Evolutionary conservation across 2,113 vertebrate species (phyloP), one percentile per base, ranked within the genome.

Genomic region (Podocnemis expansa): DNA sequence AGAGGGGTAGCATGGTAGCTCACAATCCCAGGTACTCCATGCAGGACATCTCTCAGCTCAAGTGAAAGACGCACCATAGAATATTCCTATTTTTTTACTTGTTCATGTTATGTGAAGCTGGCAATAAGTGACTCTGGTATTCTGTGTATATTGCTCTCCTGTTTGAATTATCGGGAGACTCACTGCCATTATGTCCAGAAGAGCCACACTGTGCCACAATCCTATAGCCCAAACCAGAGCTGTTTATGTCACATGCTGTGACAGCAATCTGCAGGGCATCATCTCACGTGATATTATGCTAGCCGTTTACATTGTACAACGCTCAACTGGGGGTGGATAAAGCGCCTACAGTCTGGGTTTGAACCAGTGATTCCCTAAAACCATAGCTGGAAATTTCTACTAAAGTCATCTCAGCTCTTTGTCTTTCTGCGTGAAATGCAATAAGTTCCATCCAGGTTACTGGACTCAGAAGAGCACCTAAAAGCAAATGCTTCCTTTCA

Each of bases 391-490:
- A 91, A 92, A n/a, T 19, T 38, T n/a, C 31, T 93, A 56, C 91
- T 91, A 82, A n/a, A 94, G 95, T 96, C 94, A 95, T 80, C 78
- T 90, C 73, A 73, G 89, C 83, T 94, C 89, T 80, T 55, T 60
- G 82, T 58, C 85, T 79, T 31, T 93, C 73, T 85, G 81, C 93
- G 88, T 45, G 88, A 87, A 38, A 88, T 80, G 31, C 45, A 90
- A 91, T 78, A 84, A 0, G 1, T 43, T 90, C 85, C 10, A 8
- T 78, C 54, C 3, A 82, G 63, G 88, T 94, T 96, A 93, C 91
- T 87, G 88, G 80, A 49, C 78, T 95, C 73, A 87, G 93, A 90
- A 45, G 54, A 87, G 93, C 63, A 27, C 52, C 85, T 80, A 25
- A 80, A n/a, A 95, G 24, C 38, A 75, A 95, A 4, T 4, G 22